Evolutionary conservation across 2,888 invertebrate genomes (phyloP), one percentile per base, ranked within the genome.

Genomic region (Folsomia manolachei): DNA sequence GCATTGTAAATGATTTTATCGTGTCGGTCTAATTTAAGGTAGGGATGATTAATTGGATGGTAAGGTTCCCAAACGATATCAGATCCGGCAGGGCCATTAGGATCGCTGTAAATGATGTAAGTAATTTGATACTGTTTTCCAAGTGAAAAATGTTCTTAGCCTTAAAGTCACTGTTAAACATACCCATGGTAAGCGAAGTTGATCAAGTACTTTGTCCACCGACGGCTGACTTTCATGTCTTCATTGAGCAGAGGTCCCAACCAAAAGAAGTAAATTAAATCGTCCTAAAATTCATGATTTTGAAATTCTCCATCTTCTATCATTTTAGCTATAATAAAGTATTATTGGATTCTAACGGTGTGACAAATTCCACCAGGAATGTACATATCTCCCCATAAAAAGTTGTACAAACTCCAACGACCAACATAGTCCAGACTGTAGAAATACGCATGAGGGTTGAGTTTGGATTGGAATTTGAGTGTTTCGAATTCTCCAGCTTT

Each of bases 291-390:
- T n/a, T n/a, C n/a, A n/a, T n/a, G n/a, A n/a, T n/a, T n/a, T n/a
- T n/a, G n/a, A n/a, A n/a, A n/a, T n/a, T n/a, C n/a, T n/a, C n/a
- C n/a, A n/a, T n/a, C n/a, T n/a, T n/a, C n/a, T n/a, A n/a, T n/a
- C n/a, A n/a, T n/a, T n/a, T n/a, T n/a, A n/a, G n/a, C n/a, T n/a
- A n/a, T n/a, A n/a, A 39, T 39, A 9, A 39, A 39, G 39, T 39
- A 39, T n/a, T n/a, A n/a, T n/a, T n/a, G n/a, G n/a, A 39, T 60
- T n/a, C 60, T 9, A 27, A 64, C 71, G 7, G 63, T 71, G 27
- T 75, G 75, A 1, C 72, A 70, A 39, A 75, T 52, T 62, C 75
- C 75, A 19, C 71, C 71, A 1, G 75, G 75, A 53, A 72, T 71
- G 9, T 27, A 52, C 39, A 39, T 39, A 39, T 39, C 60, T 52